A percentile compares a stretch with the other conserved stretches of the same genome.
Conservation (phyloP, 2,113 vertebrate genomes). For the Plectropomus leopardus region DNA sequence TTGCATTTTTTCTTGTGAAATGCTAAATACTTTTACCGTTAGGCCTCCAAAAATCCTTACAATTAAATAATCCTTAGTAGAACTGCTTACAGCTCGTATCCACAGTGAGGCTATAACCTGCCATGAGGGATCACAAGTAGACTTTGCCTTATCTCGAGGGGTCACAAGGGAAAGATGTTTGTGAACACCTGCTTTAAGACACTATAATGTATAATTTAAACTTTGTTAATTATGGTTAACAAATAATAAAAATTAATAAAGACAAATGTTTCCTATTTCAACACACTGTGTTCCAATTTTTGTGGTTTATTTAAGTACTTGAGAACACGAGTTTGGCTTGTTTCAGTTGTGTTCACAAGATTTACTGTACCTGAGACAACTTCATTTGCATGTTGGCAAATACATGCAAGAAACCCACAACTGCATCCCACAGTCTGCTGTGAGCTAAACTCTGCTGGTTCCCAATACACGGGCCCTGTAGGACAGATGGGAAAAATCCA, state of each 20-base stretch:
- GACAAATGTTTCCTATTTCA: neutral
- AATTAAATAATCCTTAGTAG: neutral
- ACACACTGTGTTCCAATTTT: neutral
- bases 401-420: conserved; percentile 97
- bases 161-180: neutral
- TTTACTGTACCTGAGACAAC: conserved; percentile 93
- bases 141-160: neutral
- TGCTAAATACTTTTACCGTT: neutral
- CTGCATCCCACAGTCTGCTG: conserved; percentile 97
- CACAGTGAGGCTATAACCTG: neutral
- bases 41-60: neutral
- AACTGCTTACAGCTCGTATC: too few relatives aligned
- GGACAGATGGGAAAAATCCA: neutral
- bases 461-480: conserved; percentile 95
- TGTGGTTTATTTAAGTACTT: neutral
- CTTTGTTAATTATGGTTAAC: too few relatives aligned
- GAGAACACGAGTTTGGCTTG: neutral
- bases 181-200: neutral
- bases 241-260: neutral
- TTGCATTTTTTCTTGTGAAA: neutral
- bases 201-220: too few relatives aligned
- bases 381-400: conserved; percentile 99
- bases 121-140: neutral
- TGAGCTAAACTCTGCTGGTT: conserved; percentile 99
- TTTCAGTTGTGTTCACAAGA: neutral